A percentile compares a stretch with the other conserved stretches of the same genome.
Evolutionary conservation across 1,140 invertebrate species (phyloP).

Genomic region (Cryptotermes secundus): DNA sequence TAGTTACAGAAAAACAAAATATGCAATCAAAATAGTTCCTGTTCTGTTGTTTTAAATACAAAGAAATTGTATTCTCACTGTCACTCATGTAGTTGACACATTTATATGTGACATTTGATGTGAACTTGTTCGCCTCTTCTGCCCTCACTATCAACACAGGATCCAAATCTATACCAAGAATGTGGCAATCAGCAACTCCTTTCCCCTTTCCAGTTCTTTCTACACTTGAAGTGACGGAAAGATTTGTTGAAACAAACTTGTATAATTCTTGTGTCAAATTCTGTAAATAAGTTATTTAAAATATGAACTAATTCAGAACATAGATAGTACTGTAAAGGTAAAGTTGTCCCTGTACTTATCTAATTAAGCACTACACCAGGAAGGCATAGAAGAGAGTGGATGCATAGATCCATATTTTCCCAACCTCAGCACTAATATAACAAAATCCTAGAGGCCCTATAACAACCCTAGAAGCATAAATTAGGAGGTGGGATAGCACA

Average conservation of each 20-base stretch:
- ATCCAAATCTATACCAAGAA: conserved; percentile 76
- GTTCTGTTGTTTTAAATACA: conserved; percentile 48
- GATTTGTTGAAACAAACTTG: conserved; percentile 52
- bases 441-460: too few relatives aligned
- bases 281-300: conserved; percentile 42
- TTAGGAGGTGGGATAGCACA: too few relatives aligned
- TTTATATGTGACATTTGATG: conserved; percentile 54
- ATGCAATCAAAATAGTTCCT: conserved; percentile 63
- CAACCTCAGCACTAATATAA: too few relatives aligned
- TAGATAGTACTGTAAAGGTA: too few relatives aligned
- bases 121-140: conserved; percentile 50
- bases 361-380: too few relatives aligned
- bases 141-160: conserved; percentile 66
- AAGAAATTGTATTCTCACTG: conserved; percentile 46
- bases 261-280: conserved; percentile 63
- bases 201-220: neutral
- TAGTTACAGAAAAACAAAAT: conserved; percentile 80
- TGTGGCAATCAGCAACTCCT: conserved; percentile 45
- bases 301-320: too few relatives aligned
- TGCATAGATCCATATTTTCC: too few relatives aligned
- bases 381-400: too few relatives aligned
- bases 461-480: too few relatives aligned
- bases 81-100: conserved; percentile 62
- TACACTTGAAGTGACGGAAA: conserved; percentile 41
- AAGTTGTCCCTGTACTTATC: too few relatives aligned